Conservation (phyloP, 2,888 invertebrate species). For the Lasioglossum lativentre region DNA sequence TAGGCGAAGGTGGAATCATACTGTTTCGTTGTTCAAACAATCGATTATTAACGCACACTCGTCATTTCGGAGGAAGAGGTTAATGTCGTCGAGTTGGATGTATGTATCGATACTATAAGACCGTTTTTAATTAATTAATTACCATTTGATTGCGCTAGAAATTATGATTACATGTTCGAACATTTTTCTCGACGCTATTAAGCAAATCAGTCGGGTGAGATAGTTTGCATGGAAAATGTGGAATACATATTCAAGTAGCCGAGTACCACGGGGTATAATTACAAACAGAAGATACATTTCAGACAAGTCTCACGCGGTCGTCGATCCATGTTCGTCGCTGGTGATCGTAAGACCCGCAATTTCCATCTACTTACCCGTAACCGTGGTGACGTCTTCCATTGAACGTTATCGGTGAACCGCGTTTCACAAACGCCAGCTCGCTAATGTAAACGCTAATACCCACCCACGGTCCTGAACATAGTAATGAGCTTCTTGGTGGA, state of each 20-base stretch:
- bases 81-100: too few species aligned
- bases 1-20: too few species aligned
- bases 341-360: constrained; percentile 19
- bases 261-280: not conserved
- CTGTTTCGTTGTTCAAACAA: too few species aligned
- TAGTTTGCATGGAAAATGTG: not conserved
- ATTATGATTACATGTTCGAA: not conserved
- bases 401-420: constrained; percentile 25
- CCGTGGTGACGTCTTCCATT: constrained; percentile 30
- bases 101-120: not conserved
- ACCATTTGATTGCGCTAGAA: not conserved
- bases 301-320: constrained; percentile 41
- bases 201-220: not conserved
- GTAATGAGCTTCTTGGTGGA: constrained; percentile 59
- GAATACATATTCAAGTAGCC: not conserved
- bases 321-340: constrained; percentile 33
- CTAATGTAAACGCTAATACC: constrained; percentile 48
- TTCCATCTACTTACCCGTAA: constrained; percentile 22
- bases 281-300: constrained; percentile 3
- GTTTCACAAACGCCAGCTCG: constrained; percentile 45
- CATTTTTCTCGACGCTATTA: not conserved
- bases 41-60: too few species aligned
- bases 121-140: not conserved
- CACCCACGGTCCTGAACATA: constrained; percentile 56
- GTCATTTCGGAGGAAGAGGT: too few species aligned